These are phyloP conservation scores for Collichthys lucidus DNA, from an alignment of 2,113 vertebrate species.

Conservation along the genomic window DNA sequence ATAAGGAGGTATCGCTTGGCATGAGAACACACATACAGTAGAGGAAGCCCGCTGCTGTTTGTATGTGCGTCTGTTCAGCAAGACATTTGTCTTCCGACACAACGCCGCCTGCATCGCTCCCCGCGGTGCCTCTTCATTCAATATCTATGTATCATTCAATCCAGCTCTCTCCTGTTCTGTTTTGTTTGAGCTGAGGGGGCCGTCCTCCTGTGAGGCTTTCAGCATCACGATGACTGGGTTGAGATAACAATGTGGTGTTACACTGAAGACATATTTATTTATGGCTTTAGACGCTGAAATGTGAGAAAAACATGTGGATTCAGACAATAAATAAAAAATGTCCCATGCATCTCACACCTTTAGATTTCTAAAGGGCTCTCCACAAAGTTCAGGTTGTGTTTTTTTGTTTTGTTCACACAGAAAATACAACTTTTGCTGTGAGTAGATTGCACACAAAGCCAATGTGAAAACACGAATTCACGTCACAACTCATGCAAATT, in stretches of 20 bases:
- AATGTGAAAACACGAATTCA: too few species aligned
- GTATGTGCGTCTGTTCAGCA: slow-evolving; percentile 19
- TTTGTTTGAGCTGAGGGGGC: neutral
- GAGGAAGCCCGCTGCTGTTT: slow-evolving; percentile 19
- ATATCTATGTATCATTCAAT: slow-evolving; percentile 11
- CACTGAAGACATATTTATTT: neutral
- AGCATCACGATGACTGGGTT: neutral
- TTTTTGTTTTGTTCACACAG: neutral
- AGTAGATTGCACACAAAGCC: too few species aligned
- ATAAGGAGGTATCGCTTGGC: slow-evolving; percentile 34
- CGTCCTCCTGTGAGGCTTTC: neutral
- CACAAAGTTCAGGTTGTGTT: neutral
- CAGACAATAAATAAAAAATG: neutral
- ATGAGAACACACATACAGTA: slow-evolving; percentile 40
- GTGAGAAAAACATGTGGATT: neutral
- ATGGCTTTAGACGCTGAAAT: neutral
- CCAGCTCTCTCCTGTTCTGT: neutral
- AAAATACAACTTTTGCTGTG: too few species aligned
- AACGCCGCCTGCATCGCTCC: neutral
- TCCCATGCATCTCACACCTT: neutral
- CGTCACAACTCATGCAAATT: too few species aligned
- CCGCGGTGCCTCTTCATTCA: neutral
- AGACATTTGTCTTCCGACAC: slow-evolving; percentile 19
- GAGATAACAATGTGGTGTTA: neutral
- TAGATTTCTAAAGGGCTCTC: neutral